Evolutionary conservation across 2,888 invertebrate genomes (phyloP).

Genomic region (Calameuta pallipes): DNA sequence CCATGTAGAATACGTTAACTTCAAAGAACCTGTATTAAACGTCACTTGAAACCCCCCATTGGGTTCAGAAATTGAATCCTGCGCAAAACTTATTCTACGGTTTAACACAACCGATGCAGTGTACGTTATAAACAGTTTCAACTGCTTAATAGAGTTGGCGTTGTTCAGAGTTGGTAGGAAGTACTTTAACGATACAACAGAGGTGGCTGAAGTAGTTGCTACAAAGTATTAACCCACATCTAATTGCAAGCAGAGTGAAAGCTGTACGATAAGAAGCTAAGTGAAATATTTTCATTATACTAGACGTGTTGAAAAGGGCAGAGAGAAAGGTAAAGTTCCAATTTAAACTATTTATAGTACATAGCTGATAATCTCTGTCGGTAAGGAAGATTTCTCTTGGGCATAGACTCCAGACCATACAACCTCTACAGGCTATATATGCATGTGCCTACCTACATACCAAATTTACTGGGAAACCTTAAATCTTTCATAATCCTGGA

Average conservation of each 20-base stretch:
- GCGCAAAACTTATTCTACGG: not conserved
- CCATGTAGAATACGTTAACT: not conserved
- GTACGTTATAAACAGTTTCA: not conserved
- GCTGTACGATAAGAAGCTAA: not conserved
- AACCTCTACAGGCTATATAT: not conserved
- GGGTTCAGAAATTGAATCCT: not conserved
- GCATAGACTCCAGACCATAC: not conserved
- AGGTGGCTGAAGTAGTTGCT: not conserved
- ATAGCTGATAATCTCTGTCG: not conserved
- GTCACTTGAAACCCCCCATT: not conserved
- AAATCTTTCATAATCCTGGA: not conserved
- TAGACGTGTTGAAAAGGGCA: not conserved
- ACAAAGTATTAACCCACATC: not conserved
- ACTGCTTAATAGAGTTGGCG: not conserved
- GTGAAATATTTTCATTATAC: not conserved
- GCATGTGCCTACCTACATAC: not conserved
- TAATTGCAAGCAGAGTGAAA: too few relatives aligned
- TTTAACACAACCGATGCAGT: not conserved
- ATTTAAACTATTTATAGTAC: not conserved
- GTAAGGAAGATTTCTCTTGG: not conserved
- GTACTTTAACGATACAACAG: not conserved
- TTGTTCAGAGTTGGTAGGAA: not conserved
- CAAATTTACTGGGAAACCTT: not conserved
- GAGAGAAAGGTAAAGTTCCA: not conserved
- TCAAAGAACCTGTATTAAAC: not conserved